Evolutionary conservation across 2,797 vertebrate genomes (phyloP).

Genomic region (Paratrypauchen microcephalus): DNA sequence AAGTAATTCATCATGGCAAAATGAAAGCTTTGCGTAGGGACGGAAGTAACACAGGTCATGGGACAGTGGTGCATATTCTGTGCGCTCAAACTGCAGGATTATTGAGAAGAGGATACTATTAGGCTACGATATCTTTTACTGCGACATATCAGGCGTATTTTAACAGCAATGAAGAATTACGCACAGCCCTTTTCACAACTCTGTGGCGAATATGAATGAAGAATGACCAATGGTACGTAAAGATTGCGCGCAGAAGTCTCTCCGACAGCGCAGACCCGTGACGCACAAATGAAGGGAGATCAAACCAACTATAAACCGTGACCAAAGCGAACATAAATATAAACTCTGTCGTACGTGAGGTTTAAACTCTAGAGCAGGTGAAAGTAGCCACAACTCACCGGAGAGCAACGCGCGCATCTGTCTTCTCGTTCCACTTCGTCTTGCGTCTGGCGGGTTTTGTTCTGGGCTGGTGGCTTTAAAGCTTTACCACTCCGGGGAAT

Average conservation of each 20-base stretch:
- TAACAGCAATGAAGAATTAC: conserved; percentile 38
- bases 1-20: conserved; percentile 27
- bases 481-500: conserved; percentile 43
- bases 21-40: conserved; percentile 41
- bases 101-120: background rate
- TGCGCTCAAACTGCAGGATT: conserved; percentile 12
- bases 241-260: background rate
- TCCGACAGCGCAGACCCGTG: conserved; percentile 19
- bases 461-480: background rate
- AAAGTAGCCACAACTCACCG: conserved; percentile 39
- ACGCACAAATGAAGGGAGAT: conserved; percentile 33
- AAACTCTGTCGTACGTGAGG: background rate
- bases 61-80: conserved; percentile 4
- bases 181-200: conserved; percentile 14
- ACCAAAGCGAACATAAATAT: background rate
- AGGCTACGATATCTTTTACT: too few relatives aligned
- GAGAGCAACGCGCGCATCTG: conserved; percentile 33
- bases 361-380: background rate
- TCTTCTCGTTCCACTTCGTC: conserved; percentile 11
- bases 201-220: conserved; percentile 66
- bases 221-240: conserved; percentile 82
- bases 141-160: background rate
- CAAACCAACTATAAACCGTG: background rate
- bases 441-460: conserved; percentile 28
- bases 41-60: conserved; percentile 39